phyloP scores from a whole-genome alignment of 2,888 invertebrate species.

The Cephus spinipes region DNA sequence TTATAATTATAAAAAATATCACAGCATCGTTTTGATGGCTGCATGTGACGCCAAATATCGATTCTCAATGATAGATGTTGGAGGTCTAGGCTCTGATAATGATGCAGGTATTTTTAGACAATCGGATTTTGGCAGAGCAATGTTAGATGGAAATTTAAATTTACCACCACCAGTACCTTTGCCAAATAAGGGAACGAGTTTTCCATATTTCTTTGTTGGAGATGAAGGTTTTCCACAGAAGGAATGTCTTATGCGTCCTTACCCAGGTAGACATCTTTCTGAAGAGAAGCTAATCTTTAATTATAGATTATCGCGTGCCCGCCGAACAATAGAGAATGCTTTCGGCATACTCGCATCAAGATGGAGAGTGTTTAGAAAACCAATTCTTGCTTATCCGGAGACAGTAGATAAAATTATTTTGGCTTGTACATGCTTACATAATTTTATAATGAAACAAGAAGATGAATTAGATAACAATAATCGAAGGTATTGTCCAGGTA shows the following conservation, averaged over 20 bases:
- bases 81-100: slow-evolving; percentile 18
- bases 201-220: slow-evolving; percentile 19
- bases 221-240: slow-evolving; percentile 26
- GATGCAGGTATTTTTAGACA: slow-evolving; percentile 14
- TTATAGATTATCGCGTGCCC: no score
- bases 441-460: slow-evolving; percentile 14
- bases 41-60: slow-evolving; percentile 21
- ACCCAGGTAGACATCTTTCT: slow-evolving; percentile 15
- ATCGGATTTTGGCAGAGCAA: slow-evolving; percentile 11
- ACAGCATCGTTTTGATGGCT: slow-evolving; percentile 22
- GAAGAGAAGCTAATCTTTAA: no score
- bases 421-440: slow-evolving; percentile 20
- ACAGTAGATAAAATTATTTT: slow-evolving; percentile 16
- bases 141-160: slow-evolving; percentile 9
- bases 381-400: slow-evolving; percentile 6
- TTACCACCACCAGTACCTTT: slow-evolving; percentile 13
- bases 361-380: slow-evolving; percentile 12
- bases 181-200: slow-evolving; percentile 9
- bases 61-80: slow-evolving; percentile 17
- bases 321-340: slow-evolving; percentile 6
- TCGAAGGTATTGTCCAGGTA: no score
- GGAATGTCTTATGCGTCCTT: slow-evolving; percentile 25
- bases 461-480: no score
- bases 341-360: slow-evolving; percentile 14
- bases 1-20: slow-evolving; percentile 23